Base-by-base conservation (phyloP, 1,140 invertebrate species). In the Meteorus sp. region DNA sequence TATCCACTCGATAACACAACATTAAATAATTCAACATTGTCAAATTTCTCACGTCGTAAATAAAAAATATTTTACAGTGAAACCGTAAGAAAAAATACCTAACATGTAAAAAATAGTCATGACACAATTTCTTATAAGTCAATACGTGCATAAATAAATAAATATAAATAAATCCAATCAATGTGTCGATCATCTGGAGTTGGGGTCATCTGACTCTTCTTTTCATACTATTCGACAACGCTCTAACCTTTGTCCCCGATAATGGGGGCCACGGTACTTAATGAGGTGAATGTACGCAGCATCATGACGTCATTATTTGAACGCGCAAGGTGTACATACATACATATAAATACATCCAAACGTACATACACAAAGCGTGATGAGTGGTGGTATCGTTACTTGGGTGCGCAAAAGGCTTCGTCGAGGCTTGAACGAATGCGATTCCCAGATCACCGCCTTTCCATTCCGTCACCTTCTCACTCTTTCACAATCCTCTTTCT, bases 221-320 rank as follows among this genome's bases (percentile, higher is more conserved):
- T 54, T 20, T 31, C 23, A 11, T 39, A n/a, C n/a, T n/a, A n/a
- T 19, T 47, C 19, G 47, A 55, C 20, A 35, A 33, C 25, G 7
- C 39, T 56, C 17, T 56, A 60, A 60, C 59, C 59, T 60, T 60
- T 60, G 58, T 60, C 44, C 59, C 50, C 52, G 45, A 51, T 60
- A 50, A 50, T 56, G 48, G 20, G 44, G 29, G 44, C 45, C 33
- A 31, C 29, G 53, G 23, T 47, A 60, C 52, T 56, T 56, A 56
- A 60, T 60, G 37, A 60, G 59, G 59, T 60, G 59, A 60, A 60
- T 51, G 59, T 60, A 60, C 59, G 59, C 52, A 60, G 53, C 37
- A 35, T 51, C n/a, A 19, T 60, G 52, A 60, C 59, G 52, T 60
- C 59, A 60, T 20, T n/a, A n/a, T n/a, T n/a, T 33, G 44, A 60